Base-by-base conservation (phyloP, 1,140 invertebrate genomes). In the Lepeophtheirus salmonis region DNA sequence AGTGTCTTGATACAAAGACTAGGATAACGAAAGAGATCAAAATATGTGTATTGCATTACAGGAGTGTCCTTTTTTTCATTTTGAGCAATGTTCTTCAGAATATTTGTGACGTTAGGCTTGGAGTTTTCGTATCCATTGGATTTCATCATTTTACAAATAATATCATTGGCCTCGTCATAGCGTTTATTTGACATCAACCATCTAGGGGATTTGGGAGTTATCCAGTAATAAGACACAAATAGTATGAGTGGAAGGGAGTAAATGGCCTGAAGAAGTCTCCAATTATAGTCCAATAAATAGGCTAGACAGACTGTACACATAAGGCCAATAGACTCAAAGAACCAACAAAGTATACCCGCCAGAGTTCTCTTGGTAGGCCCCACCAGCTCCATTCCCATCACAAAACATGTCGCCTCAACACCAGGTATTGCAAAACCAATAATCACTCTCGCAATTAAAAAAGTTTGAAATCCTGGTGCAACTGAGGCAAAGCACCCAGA, bases 341-440 rank as follows among this genome's bases (percentile, higher is more conserved):
- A 61, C 59, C 59, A 61, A 23, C 59, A 61, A 16, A 53, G 50
- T 14, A 61, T 61, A 1, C 59, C 59, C 6, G 59, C 59, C 23
- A 61, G 24, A 13, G 59, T 61, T 24, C 59, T 52, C 25, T 61
- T 61, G 16, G 17, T 24, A 16, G 59, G 59, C 16, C 59, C 59
- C 3, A 61, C 59, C 18, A 61, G 51, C 50, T 61, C 59, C 49
- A 61, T 25, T n/a, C 59, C 59, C 59, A 61, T 61, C 12, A 53
- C 51, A 18, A 61, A 61, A 50, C 59, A 61, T 12, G 59, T 16
- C 10, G 50, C 26, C 16, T 61, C 59, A 21, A 61, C 25, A n/a
- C 59, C 59, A 55, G 59, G 41, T n/a, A 61, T 61, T 22, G 59
- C 49, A 25, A 54, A 26, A 16, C 59, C 59, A 25, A 50, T 50